Conservation (phyloP, 2,113 vertebrate species). For the Anarhynchus alexandrinus region DNA sequence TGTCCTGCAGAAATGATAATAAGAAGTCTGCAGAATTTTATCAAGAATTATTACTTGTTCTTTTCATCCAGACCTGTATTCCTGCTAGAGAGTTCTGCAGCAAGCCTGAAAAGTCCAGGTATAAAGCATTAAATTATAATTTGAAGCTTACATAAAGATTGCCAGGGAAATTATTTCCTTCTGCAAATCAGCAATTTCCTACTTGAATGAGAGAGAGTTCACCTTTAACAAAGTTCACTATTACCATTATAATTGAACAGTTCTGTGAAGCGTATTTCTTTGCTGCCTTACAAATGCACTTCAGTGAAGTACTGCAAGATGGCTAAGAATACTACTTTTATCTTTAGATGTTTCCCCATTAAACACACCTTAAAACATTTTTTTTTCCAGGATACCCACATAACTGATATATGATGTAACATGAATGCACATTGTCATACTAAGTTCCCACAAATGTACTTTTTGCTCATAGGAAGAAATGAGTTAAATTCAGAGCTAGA, state of each 20-base stretch:
- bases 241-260: background rate
- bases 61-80: background rate
- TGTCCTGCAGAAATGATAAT: background rate
- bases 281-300: background rate
- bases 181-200: background rate
- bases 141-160: background rate
- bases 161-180: background rate
- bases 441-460: background rate
- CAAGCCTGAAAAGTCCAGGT: background rate
- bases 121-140: background rate
- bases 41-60: background rate
- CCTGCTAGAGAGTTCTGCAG: background rate
- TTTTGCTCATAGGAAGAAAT: background rate
- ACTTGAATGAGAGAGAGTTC: background rate
- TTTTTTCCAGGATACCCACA: accelerated
- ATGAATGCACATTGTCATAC: background rate
- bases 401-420: background rate
- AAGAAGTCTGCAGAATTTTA: background rate
- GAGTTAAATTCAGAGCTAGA: background rate
- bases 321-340: background rate
- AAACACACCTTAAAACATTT: background rate
- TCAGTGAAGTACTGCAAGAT: background rate
- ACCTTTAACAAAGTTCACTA: background rate
- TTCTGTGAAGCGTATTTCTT: background rate
- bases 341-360: background rate